A percentile compares a stretch with the other conserved stretches of the same genome.
phyloP scores from a whole-genome alignment of 2,113 vertebrate genomes.

The Oreocharis arfaki region DNA sequence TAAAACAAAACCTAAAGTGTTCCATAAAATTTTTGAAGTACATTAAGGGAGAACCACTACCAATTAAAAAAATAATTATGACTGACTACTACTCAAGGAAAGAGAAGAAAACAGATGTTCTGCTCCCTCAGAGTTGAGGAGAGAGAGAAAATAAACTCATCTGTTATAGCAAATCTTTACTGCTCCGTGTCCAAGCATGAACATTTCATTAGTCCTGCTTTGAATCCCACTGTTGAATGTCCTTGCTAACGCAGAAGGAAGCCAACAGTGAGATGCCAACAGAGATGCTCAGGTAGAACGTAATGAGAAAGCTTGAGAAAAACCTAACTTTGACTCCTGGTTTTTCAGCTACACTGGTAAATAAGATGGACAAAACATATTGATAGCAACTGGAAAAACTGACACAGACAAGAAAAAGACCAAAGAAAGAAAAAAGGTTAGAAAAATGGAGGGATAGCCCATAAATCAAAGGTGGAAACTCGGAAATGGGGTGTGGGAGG shows the following conservation, averaged over 20 bases:
- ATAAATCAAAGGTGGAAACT: not conserved
- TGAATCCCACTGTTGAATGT: not conserved
- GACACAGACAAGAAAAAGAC: not conserved
- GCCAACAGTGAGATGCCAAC: not conserved
- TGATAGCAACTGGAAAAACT: not conserved
- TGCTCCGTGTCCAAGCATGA: not conserved
- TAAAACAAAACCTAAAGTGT: not conserved
- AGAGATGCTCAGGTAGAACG: not conserved
- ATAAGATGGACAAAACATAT: not conserved
- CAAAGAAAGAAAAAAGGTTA: not conserved
- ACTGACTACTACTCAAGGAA: not conserved
- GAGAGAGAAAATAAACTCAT: not conserved
- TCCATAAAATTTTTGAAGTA: not conserved
- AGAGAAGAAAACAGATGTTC: not conserved
- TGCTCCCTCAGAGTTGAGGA: not conserved
- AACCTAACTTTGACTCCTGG: not conserved
- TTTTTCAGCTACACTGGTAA: not conserved
- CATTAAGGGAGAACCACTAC: not conserved
- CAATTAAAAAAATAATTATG: not conserved
- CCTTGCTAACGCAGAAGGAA: not conserved
- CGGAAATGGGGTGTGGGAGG: not conserved
- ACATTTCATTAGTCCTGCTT: not conserved
- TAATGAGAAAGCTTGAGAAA: not conserved
- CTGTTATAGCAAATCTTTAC: not conserved
- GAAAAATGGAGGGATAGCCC: not conserved